A percentile compares a stretch with the other conserved stretches of the same genome.
Evolutionary conservation across 1,140 invertebrate species (phyloP).

Genomic region (Plectus sambesii): DNA sequence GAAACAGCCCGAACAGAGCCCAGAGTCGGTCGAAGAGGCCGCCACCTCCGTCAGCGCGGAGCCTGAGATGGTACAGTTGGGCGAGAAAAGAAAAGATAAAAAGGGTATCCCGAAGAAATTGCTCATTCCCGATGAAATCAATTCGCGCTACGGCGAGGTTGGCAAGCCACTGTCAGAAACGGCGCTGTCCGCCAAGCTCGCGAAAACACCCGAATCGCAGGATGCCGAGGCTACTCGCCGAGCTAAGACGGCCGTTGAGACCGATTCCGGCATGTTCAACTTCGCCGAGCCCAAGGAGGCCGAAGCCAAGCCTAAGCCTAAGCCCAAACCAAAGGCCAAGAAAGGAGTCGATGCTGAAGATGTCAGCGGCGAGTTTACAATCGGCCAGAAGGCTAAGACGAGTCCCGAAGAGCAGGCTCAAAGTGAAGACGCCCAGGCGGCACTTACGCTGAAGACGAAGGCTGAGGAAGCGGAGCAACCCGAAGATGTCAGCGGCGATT

Average conservation of each 20-base stretch:
- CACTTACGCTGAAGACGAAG: too few relatives aligned
- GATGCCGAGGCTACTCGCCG: constrained; percentile 5
- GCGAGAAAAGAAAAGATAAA: constrained; percentile 16
- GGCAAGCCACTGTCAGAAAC: constrained; percentile 25
- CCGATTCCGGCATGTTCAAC: constrained; percentile 5
- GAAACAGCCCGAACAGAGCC: constrained; percentile 1
- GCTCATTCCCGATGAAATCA: constrained; percentile 30
- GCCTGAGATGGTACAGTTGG: constrained; percentile 2
- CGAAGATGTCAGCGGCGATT: too few relatives aligned
- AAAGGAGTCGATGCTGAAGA: constrained; percentile 5
- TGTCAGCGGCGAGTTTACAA: constrained; percentile 8
- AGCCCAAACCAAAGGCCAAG: constrained; percentile 9
- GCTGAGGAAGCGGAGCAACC: too few relatives aligned
- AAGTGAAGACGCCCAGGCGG: too few relatives aligned
- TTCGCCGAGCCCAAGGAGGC: constrained; percentile 7
- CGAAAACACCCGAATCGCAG: constrained; percentile 16
- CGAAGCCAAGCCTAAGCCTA: constrained; percentile 8
- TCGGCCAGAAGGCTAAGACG: constrained; percentile 8
- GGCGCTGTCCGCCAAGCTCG: constrained; percentile 20
- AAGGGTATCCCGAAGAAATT: constrained; percentile 22
- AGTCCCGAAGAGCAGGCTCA: constrained; percentile 17
- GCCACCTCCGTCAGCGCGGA: not conserved
- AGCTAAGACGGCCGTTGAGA: constrained; percentile 1
- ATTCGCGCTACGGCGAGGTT: constrained; percentile 25
- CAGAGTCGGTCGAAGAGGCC: constrained; percentile 3